A percentile compares a stretch with the other conserved stretches of the same genome.
phyloP scores from a whole-genome alignment of 2,888 invertebrate species.

The Hydroisotoma schaefferi region DNA sequence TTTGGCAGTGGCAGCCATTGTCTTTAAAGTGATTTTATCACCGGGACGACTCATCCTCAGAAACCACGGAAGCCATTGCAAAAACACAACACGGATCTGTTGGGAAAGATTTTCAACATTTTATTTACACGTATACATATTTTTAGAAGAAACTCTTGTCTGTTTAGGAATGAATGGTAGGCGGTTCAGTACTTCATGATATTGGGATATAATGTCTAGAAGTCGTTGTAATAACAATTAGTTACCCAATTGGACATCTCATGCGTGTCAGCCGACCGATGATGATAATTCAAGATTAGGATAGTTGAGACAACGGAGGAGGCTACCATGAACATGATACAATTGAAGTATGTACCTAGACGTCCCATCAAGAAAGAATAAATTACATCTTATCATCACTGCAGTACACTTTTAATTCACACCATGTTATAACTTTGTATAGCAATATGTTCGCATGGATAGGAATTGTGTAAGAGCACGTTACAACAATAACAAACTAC shows the following conservation, averaged over 20 bases:
- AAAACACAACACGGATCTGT: constrained; percentile 84
- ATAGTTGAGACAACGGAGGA: constrained; percentile 97
- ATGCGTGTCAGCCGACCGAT: constrained; percentile 93
- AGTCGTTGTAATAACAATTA: no score
- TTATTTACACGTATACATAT: not conserved
- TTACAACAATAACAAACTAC: no score
- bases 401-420: not conserved
- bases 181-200: no score
- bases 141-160: not conserved
- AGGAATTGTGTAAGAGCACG: no score
- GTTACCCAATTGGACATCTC: constrained; percentile 96
- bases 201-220: no score
- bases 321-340: constrained; percentile 99
- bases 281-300: constrained; percentile 95
- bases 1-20: constrained; percentile 49
- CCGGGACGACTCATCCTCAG: constrained; percentile 85
- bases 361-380: constrained; percentile 6
- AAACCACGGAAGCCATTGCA: constrained; percentile 96
- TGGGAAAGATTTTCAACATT: no score
- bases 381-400: constrained; percentile 7
- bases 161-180: no score
- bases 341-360: constrained; percentile 93
- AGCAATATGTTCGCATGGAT: not conserved
- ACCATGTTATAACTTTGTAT: no score
- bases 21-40: constrained; percentile 52